Evolutionary conservation across 92 coral and sea anemone genomes (phyloP), one percentile per base, ranked within the genome.

Genomic region (Umimayanthus kanabou): DNA sequence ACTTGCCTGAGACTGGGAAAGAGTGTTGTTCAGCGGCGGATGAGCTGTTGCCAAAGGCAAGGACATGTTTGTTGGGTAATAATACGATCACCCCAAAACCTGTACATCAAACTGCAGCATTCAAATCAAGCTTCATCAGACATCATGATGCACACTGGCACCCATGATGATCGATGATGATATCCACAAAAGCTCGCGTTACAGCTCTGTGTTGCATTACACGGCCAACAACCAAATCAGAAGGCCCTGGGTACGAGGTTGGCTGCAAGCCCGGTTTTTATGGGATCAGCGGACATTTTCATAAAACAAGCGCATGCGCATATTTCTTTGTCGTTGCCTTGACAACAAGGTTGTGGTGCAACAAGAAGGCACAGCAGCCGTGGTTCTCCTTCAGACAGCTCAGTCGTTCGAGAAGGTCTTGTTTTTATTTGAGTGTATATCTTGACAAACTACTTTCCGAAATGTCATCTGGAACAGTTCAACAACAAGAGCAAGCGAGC

Each of bases 391-490:
- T n/a, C n/a, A n/a, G n/a, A n/a, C n/a, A n/a, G n/a, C n/a, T n/a
- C n/a, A 61, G 26, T 20, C 9, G 69, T 61, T 61, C 69, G 25
- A 61, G 9, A 61, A 61, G 69, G 69, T 1, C 7, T 22, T 61
- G 23, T 61, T 5, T 61, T 20, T 1, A 20, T 61, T 61, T 3
- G 69, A 20, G 25, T 22, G 70, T 57, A 9, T 80, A 16, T 39
- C 25, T 80, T 55, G 9, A 16, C 9, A 14, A 77, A n/a, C 14
- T 7, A 28, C 6, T 14, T 80, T 30, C 57, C 69, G 28, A 80
- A 57, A 80, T 33, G 84, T 80, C 84, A 29, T 30, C 71, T 53
- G 84, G 23, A 53, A 55, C 84, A 57, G 84, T 57, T 57, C 71
- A 80, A 23, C 50, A 75, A 75, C 84, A 80, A 57, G 84, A 28